These are phyloP conservation scores for Perccottus glenii DNA, from an alignment of 2,113 vertebrate species.

Conservation along the genomic window DNA sequence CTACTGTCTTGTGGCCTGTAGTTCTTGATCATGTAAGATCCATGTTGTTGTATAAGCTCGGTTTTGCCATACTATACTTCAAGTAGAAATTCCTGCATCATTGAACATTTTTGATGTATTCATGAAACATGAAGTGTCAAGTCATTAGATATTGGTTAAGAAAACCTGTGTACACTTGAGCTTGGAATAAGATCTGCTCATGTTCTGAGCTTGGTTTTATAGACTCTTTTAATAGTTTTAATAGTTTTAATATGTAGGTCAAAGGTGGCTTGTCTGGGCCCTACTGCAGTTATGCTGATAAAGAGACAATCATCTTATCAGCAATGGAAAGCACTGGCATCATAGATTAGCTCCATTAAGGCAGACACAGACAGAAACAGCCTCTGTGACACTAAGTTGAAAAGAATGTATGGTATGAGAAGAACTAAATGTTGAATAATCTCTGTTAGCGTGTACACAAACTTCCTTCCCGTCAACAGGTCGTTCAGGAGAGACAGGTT, in stretches of 20 bases:
- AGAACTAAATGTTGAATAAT: slow-evolving; percentile 17
- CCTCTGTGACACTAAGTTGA: slow-evolving; percentile 28
- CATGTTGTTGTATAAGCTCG: too few species aligned
- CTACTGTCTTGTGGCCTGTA: too few species aligned
- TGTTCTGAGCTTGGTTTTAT: too few species aligned
- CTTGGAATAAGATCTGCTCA: too few species aligned
- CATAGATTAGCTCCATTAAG: not conserved
- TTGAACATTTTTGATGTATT: too few species aligned
- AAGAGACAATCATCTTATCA: not conserved
- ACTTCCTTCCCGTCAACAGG: slow-evolving; percentile 10
- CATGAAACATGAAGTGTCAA: too few species aligned
- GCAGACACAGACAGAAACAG: slow-evolving; percentile 10
- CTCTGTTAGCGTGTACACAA: slow-evolving; percentile 6
- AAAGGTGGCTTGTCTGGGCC: not conserved
- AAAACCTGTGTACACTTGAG: too few species aligned
- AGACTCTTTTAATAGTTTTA: too few species aligned
- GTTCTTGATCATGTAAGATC: too few species aligned
- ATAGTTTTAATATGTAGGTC: not conserved
- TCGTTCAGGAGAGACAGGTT: slow-evolving; percentile 39
- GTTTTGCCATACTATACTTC: too few species aligned
- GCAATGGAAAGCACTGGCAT: not conserved
- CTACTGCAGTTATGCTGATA: not conserved
- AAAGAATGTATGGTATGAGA: slow-evolving; percentile 49
- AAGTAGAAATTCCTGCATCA: too few species aligned
- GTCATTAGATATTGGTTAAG: too few species aligned